Conservation (phyloP, 2,888 invertebrate species). For the Zygaena filipendulae region DNA sequence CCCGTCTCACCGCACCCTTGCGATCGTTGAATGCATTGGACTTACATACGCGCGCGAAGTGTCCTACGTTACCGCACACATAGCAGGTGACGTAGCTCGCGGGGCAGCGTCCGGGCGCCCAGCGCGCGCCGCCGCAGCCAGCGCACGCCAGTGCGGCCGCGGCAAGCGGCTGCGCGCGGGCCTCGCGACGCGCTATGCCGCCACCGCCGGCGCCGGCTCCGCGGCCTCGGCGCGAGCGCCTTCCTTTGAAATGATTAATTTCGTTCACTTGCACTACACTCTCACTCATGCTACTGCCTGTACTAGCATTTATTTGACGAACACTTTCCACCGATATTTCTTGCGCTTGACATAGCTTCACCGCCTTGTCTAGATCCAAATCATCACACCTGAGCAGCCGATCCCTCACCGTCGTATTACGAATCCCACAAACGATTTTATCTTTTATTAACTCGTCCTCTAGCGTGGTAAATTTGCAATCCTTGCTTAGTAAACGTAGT, state of each 20-base stretch:
- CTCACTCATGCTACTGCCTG: too few relatives aligned
- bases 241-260: conserved; percentile 2
- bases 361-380: conserved; percentile 9
- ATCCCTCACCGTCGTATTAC: conserved; percentile 8
- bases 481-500: conserved; percentile 8
- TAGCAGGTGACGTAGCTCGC: too few relatives aligned
- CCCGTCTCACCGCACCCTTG: too few relatives aligned
- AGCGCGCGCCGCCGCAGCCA: not conserved
- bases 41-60: conserved; percentile 3
- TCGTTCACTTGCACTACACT: conserved; percentile 1
- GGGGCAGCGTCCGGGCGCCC: too few relatives aligned
- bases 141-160: not conserved
- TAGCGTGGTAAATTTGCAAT: conserved; percentile 9
- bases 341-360: conserved; percentile 14
- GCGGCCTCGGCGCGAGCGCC: not conserved
- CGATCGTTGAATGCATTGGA: too few relatives aligned
- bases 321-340: conserved; percentile 1
- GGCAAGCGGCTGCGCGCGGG: not conserved
- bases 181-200: not conserved
- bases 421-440: conserved; percentile 12
- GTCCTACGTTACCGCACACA: conserved; percentile 1
- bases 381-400: conserved; percentile 13
- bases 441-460: conserved; percentile 10
- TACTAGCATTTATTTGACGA: not conserved
- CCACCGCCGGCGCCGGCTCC: conserved; percentile 6